Evolutionary conservation across 2,113 vertebrate genomes (phyloP).

Genomic region (Rutilus rutilus): DNA sequence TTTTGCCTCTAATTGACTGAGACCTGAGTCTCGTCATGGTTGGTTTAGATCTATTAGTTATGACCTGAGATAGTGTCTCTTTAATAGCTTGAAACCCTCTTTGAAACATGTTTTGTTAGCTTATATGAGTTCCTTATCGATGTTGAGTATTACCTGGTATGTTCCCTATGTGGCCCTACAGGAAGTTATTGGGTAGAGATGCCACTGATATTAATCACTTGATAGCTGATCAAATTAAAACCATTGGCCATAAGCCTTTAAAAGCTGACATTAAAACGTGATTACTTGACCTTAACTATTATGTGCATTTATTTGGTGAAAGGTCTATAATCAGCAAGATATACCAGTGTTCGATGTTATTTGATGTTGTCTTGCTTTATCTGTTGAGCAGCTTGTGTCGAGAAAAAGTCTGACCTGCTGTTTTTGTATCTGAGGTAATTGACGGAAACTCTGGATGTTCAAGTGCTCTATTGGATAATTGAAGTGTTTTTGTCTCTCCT

Average conservation of each 20-base stretch:
- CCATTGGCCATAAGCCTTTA: neutral
- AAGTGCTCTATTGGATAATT: neutral
- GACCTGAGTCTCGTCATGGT: neutral
- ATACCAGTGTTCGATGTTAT: neutral
- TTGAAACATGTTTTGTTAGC: neutral
- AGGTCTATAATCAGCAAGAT: neutral
- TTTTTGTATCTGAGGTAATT: neutral
- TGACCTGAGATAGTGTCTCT: neutral
- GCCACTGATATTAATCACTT: neutral
- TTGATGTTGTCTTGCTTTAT: neutral
- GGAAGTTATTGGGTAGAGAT: neutral
- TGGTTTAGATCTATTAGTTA: neutral
- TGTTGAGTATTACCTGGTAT: neutral
- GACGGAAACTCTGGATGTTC: neutral
- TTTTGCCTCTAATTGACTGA: conserved; percentile 26
- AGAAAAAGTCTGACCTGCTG: neutral
- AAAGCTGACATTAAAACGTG: neutral
- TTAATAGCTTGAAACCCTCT: neutral
- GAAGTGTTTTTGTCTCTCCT: neutral
- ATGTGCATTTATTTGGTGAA: neutral
- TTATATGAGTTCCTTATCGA: neutral
- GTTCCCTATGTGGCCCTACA: neutral
- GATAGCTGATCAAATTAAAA: neutral
- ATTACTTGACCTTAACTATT: neutral
- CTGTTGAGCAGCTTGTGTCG: neutral